Evolutionary conservation across 2,797 vertebrate species (phyloP).

Genomic region (Helicolenus hilgendorfi): DNA sequence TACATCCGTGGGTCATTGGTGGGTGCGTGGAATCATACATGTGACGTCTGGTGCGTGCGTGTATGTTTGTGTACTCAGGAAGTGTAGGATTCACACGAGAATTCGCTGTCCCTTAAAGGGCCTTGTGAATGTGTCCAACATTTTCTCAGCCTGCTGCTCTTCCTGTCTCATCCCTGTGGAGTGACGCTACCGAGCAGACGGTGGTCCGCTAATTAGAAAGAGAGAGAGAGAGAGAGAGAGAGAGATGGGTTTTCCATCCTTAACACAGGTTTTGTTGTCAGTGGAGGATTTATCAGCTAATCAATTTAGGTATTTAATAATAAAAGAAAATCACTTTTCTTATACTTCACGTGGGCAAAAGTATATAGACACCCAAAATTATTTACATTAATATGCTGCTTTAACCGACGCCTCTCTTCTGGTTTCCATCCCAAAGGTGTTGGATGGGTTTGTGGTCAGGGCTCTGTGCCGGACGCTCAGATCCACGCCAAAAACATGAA

Average conservation of each 20-base stretch:
- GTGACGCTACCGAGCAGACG: slow-evolving; percentile 31
- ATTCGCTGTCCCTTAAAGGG: slow-evolving; percentile 67
- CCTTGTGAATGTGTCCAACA: slow-evolving; percentile 38
- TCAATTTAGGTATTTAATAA: not conserved
- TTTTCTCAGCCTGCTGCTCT: slow-evolving; percentile 75
- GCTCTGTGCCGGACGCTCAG: too few species aligned
- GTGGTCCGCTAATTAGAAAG: slow-evolving; percentile 32
- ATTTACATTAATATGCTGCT: not conserved
- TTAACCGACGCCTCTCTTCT: not conserved
- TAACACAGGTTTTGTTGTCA: not conserved
- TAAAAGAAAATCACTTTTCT: not conserved
- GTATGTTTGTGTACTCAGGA: slow-evolving; percentile 39
- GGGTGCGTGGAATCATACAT: slow-evolving; percentile 11
- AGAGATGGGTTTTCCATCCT: not conserved
- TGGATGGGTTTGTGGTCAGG: too few species aligned
- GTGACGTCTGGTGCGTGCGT: not conserved
- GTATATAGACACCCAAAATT: not conserved
- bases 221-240: not conserved
- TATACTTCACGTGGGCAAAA: not conserved
- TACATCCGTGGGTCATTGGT: slow-evolving; percentile 3
- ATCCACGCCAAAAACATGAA: not conserved
- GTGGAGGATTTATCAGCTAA: not conserved
- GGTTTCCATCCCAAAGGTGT: not conserved
- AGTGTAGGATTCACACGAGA: slow-evolving; percentile 84
- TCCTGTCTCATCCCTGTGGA: slow-evolving; percentile 80